A percentile compares a stretch with the other conserved stretches of the same genome.
Evolutionary conservation across 2,113 vertebrate genomes (phyloP).

Genomic region (Mellivora capensis): DNA sequence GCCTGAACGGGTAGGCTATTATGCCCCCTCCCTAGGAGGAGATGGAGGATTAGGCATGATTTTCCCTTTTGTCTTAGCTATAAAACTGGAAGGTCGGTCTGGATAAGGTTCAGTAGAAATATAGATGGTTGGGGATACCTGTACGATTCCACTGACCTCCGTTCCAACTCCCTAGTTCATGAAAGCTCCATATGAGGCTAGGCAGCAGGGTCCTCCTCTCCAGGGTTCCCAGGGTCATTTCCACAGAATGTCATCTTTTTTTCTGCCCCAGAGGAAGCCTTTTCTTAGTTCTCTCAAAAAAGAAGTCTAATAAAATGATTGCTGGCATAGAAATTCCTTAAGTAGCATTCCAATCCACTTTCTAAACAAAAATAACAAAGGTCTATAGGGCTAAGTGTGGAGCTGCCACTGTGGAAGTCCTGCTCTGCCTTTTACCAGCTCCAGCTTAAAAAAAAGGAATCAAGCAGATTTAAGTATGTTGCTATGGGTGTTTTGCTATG

Average conservation of each 20-base stretch:
- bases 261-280: background rate
- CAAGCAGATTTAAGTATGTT: conserved; percentile 39
- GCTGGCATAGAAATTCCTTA: conserved; percentile 35
- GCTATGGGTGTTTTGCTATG: conserved; percentile 59
- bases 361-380: conserved; percentile 1
- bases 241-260: background rate
- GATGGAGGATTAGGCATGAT: background rate
- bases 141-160: background rate
- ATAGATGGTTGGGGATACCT: background rate
- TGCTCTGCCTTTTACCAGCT: conserved; percentile 14
- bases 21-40: background rate
- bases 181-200: background rate
- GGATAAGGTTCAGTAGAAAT: background rate
- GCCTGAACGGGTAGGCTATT: conserved; percentile 65
- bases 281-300: conserved; percentile 17
- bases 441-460: conserved; percentile 23
- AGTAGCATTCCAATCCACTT: background rate
- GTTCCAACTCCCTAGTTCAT: background rate
- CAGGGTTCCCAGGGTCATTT: background rate
- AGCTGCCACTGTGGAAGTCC: background rate
- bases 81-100: background rate
- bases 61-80: conserved; percentile 39
- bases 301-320: conserved; percentile 3
- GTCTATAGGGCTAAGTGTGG: background rate
- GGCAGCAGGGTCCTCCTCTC: background rate